phyloP scores from a whole-genome alignment of 2,888 invertebrate species.

The Pantelozetes paolii region DNA sequence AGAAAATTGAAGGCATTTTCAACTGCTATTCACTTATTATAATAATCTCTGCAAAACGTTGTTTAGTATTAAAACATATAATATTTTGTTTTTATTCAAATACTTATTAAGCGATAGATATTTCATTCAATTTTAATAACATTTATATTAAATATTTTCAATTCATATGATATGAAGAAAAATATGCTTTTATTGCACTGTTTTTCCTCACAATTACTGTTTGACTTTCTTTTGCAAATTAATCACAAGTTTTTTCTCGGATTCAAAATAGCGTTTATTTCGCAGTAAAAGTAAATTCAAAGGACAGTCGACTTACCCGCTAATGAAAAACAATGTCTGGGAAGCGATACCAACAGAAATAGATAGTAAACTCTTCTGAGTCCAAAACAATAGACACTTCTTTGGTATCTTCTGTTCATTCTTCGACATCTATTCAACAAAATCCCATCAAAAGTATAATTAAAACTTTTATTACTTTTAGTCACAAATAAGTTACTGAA shows the following conservation, averaged over 20 bases:
- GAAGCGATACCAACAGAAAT: conserved; percentile 14
- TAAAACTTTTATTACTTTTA: conserved; percentile 19
- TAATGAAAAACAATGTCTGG: conserved; percentile 14
- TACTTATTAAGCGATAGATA: too few relatives aligned
- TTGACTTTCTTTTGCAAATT: conserved; percentile 9
- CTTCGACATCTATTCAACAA: background rate
- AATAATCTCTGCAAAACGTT: too few relatives aligned
- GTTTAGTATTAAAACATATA: too few relatives aligned
- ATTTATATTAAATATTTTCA: too few relatives aligned
- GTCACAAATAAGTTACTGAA: background rate
- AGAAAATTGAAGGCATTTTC: conserved; percentile 7
- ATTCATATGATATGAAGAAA: too few relatives aligned
- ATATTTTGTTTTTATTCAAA: too few relatives aligned
- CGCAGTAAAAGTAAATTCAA: background rate
- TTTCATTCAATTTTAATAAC: too few relatives aligned
- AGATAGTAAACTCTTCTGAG: conserved; percentile 21
- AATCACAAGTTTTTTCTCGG: background rate
- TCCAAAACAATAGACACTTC: conserved; percentile 10
- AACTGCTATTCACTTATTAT: too few relatives aligned
- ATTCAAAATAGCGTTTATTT: background rate
- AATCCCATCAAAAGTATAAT: conserved; percentile 14
- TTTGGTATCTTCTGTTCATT: background rate
- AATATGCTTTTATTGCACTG: too few relatives aligned
- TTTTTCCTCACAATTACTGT: background rate
- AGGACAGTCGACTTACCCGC: conserved; percentile 19